Percentiles rank a stretch among this genome's conserved stretches.
These are phyloP conservation scores for Peucedramus taeniatus DNA, from an alignment of 2,113 vertebrate species.

Conservation along the genomic window DNA sequence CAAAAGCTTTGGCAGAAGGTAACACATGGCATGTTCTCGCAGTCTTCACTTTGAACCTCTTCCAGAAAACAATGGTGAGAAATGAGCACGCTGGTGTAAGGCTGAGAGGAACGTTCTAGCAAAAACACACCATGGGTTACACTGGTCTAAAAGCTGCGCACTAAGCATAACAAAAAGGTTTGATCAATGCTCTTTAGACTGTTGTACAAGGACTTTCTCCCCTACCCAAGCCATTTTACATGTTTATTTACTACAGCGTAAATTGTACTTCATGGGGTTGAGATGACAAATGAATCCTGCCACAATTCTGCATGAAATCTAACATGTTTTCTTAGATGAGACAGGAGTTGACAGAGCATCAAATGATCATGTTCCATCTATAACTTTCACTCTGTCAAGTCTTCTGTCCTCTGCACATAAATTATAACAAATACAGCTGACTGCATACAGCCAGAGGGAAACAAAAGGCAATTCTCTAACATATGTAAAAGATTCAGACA, in stretches of 20 bases:
- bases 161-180: not conserved
- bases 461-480: not conserved
- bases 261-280: not conserved
- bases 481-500: not conserved
- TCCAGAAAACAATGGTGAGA: not conserved
- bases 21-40: not conserved
- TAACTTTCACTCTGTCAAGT: slow-evolving; percentile 54
- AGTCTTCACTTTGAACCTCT: not conserved
- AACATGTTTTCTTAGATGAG: slow-evolving; percentile 32
- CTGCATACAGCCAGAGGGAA: not conserved
- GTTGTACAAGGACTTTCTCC: not conserved
- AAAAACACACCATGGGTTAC: not conserved
- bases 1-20: slow-evolving; percentile 5
- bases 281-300: slow-evolving; percentile 43
- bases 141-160: not conserved
- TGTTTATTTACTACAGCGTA: slow-evolving; percentile 21
- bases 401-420: slow-evolving; percentile 18
- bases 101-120: not conserved
- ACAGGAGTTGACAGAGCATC: slow-evolving; percentile 56
- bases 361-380: slow-evolving; percentile 38
- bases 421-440: slow-evolving; percentile 42
- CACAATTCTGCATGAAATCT: slow-evolving; percentile 6
- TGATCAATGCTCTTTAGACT: not conserved
- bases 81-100: not conserved
- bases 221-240: not conserved